Evolutionary conservation across 2,888 invertebrate genomes (phyloP), one percentile per base, ranked within the genome.

Genomic region (Tetrapedia diversipes): DNA sequence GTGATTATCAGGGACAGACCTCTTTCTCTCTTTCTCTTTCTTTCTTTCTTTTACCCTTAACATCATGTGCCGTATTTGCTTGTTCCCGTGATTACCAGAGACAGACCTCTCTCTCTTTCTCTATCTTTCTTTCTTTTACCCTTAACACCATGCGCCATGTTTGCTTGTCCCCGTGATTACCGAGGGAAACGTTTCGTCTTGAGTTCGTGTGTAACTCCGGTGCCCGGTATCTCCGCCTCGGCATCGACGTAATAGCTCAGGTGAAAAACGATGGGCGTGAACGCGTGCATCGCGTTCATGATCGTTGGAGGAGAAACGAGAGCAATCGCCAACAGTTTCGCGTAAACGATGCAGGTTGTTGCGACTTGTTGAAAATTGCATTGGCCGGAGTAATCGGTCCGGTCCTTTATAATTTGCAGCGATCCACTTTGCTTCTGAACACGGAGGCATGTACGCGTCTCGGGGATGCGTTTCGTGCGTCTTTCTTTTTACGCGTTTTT

Each of bases 201-300:
- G n/a, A n/a, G 59, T 73, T 65, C 22, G 24, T 41, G 59, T 49
- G 57, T 57, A 66, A 73, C 49, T 37, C n/a, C 54, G 45, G 60
- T 49, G 41, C 19, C 49, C 51, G 53, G 51, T 49, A 65, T 71
- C 56, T 51, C n/a, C n/a, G 61, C 4, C 10, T 53, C 24, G 61
- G 19, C 61, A 54, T 74, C 64, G 59, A 54, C 10, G 34, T 64
- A 49, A 59, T 59, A 72, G 59, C 64, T 75, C 57, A n/a, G n/a
- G 45, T 10, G 60, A 24, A 32, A 60, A 65, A 75, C 64, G 63
- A 77, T 63, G 75, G 67, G 67, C 76, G 76, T 67, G 53, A 49
- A 61, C 47, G 56, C 41, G 54, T 39, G 2, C 22, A 51, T 22
- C 37, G 45, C 61, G 24, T 43, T 32, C 63, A 37, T 47, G 60